These are phyloP conservation scores for Euzophera pinguis DNA, from an alignment of 2,888 invertebrate species.

Conservation along the genomic window DNA sequence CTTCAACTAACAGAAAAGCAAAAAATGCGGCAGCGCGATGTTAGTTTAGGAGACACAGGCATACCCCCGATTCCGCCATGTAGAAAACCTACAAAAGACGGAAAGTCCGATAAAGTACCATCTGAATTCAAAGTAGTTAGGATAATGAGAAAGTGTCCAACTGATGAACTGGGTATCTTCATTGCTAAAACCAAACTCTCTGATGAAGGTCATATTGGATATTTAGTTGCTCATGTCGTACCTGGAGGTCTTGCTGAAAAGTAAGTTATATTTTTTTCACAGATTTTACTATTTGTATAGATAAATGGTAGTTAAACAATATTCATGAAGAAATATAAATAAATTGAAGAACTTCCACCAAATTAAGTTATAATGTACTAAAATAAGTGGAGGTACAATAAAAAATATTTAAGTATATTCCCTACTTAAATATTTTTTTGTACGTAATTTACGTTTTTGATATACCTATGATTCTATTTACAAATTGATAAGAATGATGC, in stretches of 20 bases:
- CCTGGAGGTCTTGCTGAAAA: slow-evolving; percentile 85
- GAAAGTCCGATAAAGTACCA: slow-evolving; percentile 48
- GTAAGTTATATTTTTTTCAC: slow-evolving; percentile 52
- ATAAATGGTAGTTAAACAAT: too few relatives aligned
- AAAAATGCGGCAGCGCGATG: slow-evolving; percentile 69
- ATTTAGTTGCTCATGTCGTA: slow-evolving; percentile 85
- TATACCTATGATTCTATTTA: too few relatives aligned
- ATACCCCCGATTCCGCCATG: slow-evolving; percentile 76
- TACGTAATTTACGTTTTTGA: too few relatives aligned
- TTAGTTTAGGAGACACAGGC: slow-evolving; percentile 56
- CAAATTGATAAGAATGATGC: too few relatives aligned
- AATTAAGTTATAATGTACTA: too few relatives aligned
- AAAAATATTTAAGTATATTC: too few relatives aligned
- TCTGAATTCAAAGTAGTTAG: slow-evolving; percentile 75
- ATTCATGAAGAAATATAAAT: too few relatives aligned
- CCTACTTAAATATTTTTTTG: too few relatives aligned
- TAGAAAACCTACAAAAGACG: slow-evolving; percentile 52
- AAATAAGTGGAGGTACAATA: too few relatives aligned
- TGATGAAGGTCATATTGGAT: slow-evolving; percentile 81
- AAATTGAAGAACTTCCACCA: too few relatives aligned
- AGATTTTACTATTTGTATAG: neutral
- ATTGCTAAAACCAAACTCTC: slow-evolving; percentile 83
- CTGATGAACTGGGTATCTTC: slow-evolving; percentile 85
- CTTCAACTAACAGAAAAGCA: slow-evolving; percentile 73
- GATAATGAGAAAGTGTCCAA: slow-evolving; percentile 75